Percentiles rank a stretch among this genome's conserved stretches.
Evolutionary conservation across 1,140 invertebrate genomes (phyloP).

Genomic region (Maconellicoccus hirsutus): DNA sequence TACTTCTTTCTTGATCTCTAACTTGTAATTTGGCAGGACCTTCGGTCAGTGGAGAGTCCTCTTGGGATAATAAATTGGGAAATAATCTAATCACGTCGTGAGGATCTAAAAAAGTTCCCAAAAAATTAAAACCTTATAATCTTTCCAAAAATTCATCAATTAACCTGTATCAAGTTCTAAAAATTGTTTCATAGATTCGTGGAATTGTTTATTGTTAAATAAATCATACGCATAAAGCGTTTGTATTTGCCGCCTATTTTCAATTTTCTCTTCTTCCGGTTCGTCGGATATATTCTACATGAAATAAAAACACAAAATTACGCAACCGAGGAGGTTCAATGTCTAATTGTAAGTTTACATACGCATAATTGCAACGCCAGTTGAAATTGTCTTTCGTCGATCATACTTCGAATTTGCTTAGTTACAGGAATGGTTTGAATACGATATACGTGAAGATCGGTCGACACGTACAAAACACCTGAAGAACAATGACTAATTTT

Average conservation of each 20-base stretch:
- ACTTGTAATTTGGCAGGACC: slow-evolving; percentile 52
- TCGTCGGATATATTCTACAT: slow-evolving; percentile 73
- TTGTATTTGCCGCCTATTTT: slow-evolving; percentile 75
- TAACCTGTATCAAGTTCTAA: slow-evolving; percentile 64
- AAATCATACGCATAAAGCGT: slow-evolving; percentile 81
- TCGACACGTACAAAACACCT: slow-evolving; percentile 75
- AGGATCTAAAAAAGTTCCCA: slow-evolving; percentile 50
- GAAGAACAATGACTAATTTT: slow-evolving; percentile 51
- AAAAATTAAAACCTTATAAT: not conserved
- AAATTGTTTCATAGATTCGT: slow-evolving; percentile 84
- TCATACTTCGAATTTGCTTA: slow-evolving; percentile 65
- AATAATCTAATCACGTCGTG: slow-evolving; percentile 89
- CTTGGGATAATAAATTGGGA: slow-evolving; percentile 71
- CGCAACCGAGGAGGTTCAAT: not conserved
- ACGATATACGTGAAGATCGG: slow-evolving; percentile 75
- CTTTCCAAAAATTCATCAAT: not conserved
- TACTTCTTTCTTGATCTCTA: slow-evolving; percentile 72
- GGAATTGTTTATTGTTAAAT: slow-evolving; percentile 76
- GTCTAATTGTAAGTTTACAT: slow-evolving; percentile 31
- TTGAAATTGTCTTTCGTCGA: slow-evolving; percentile 84
- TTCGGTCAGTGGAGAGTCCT: slow-evolving; percentile 39
- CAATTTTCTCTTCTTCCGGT: slow-evolving; percentile 61
- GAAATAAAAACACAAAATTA: not conserved
- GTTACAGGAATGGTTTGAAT: slow-evolving; percentile 62
- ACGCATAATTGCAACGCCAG: slow-evolving; percentile 86